Conservation (phyloP, 2,797 vertebrate species). For the Bradypodion pumilum region DNA sequence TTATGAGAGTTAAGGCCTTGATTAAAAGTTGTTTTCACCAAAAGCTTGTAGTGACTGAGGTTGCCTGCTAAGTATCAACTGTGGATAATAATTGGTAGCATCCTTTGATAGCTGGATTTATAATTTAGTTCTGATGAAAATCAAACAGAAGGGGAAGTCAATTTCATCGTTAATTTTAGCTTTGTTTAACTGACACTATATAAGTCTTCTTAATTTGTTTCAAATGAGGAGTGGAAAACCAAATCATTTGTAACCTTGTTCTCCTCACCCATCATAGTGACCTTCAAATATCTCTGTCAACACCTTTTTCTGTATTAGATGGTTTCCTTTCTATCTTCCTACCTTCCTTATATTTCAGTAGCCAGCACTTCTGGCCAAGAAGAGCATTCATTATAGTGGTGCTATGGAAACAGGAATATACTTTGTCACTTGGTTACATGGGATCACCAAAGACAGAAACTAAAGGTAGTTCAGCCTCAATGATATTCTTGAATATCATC, state of each 20-base stretch:
- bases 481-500: background rate
- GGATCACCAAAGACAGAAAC: background rate
- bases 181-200: slow-evolving; percentile 7
- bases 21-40: slow-evolving; percentile 20
- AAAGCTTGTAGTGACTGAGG: slow-evolving; percentile 23
- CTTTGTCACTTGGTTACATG: background rate
- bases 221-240: slow-evolving; percentile 33
- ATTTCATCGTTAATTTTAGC: slow-evolving; percentile 10
- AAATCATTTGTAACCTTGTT: slow-evolving; percentile 46
- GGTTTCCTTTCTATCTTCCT: background rate
- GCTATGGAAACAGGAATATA: background rate
- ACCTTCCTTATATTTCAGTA: background rate
- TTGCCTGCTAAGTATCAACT: slow-evolving; percentile 38
- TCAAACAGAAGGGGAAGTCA: background rate
- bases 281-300: slow-evolving; percentile 32
- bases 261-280: slow-evolving; percentile 39
- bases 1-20: background rate
- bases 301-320: background rate
- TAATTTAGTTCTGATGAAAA: slow-evolving; percentile 30
- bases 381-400: background rate
- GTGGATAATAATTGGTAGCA: slow-evolving; percentile 41
- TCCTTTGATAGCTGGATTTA: slow-evolving; percentile 18
- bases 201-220: slow-evolving; percentile 25
- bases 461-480: background rate
- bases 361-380: background rate